Conservation (phyloP, 2,888 invertebrate genomes). For the Tachina grossa region DNA sequence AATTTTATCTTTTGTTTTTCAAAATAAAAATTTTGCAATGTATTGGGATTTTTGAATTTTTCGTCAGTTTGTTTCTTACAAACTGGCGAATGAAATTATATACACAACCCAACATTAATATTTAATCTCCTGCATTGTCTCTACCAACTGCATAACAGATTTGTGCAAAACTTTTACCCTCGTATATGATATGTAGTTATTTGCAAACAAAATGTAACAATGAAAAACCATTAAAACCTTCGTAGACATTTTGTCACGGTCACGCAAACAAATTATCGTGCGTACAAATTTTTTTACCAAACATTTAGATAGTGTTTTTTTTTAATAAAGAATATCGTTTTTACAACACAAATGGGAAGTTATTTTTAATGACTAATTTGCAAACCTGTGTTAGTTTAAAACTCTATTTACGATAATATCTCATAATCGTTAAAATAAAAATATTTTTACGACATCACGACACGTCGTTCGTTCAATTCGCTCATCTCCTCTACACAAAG, state of each 20-base stretch:
- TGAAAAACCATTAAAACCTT: conserved; percentile 7
- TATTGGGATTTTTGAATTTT: too few species aligned
- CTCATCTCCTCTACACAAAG: not conserved
- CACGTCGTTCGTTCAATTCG: conserved; percentile 27
- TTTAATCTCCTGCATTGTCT: too few species aligned
- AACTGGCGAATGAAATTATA: too few species aligned
- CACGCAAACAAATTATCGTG: conserved; percentile 70
- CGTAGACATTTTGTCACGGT: conserved; percentile 72
- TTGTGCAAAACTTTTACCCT: too few species aligned
- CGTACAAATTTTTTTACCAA: conserved; percentile 40
- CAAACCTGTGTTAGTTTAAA: conserved; percentile 41
- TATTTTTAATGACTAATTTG: conserved; percentile 44
- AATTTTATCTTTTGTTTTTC: too few species aligned
- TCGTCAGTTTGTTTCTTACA: too few species aligned
- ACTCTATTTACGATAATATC: conserved; percentile 31
- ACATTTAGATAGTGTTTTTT: not conserved
- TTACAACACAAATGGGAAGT: conserved; percentile 34
- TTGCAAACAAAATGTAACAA: conserved; percentile 10
- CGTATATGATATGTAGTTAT: not conserved
- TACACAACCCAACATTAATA: too few species aligned
- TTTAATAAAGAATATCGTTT: not conserved
- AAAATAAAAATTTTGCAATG: too few species aligned
- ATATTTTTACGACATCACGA: conserved; percentile 36
- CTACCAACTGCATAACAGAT: too few species aligned
- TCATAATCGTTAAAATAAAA: conserved; percentile 45